Evolutionary conservation across 2,113 vertebrate genomes (phyloP).

Genomic region (Rhipidura dahli): DNA sequence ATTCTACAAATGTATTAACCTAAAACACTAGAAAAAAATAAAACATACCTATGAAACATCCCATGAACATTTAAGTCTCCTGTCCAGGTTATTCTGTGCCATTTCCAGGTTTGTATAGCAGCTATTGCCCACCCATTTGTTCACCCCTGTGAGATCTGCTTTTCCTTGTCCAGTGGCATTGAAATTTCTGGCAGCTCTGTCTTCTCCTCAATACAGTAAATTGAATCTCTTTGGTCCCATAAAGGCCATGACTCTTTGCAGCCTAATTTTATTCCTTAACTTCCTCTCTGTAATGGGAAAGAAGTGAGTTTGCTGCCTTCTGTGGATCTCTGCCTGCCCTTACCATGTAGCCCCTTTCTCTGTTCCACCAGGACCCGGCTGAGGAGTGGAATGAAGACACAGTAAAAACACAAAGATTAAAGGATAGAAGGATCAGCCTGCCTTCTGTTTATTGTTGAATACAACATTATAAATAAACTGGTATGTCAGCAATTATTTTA

Average conservation of each 20-base stretch:
- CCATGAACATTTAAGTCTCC: not conserved
- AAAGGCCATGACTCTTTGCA: not conserved
- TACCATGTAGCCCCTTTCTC: not conserved
- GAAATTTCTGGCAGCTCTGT: not conserved
- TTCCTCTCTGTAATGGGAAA: not conserved
- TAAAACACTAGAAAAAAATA: not conserved
- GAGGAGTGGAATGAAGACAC: accelerated
- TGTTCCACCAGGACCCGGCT: not conserved
- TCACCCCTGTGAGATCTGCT: not conserved
- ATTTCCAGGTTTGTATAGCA: not conserved
- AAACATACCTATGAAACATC: not conserved
- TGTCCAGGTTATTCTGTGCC: not conserved
- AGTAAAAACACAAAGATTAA: not conserved
- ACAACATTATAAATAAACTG: not conserved
- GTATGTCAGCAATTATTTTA: not conserved
- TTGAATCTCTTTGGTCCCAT: not conserved
- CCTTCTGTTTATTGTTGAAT: not conserved
- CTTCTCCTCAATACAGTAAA: not conserved
- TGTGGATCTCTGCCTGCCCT: not conserved
- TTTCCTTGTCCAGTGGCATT: not conserved
- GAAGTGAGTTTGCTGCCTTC: not conserved
- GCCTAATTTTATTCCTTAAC: not conserved
- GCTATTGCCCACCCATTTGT: not conserved
- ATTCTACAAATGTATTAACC: not conserved
- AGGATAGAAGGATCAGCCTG: not conserved